Percentiles rank a stretch among this genome's conserved stretches.
Conservation (phyloP, 2,888 invertebrate genomes). For the Calliopum simillimum region DNA sequence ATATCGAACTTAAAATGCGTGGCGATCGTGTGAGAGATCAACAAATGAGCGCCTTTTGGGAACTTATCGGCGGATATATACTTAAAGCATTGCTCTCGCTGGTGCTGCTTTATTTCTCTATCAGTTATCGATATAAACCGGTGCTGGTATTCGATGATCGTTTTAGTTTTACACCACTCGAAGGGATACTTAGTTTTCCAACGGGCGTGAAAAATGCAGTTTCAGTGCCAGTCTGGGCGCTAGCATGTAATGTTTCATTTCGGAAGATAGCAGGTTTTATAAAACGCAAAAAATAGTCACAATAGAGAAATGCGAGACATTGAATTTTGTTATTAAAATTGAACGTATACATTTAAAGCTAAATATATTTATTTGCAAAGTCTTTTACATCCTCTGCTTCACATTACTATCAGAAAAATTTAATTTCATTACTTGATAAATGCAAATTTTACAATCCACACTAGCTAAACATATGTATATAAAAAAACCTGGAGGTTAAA, state of each 20-base stretch:
- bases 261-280: constrained; percentile 55
- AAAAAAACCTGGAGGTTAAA: too few relatives aligned
- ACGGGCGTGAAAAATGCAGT: constrained; percentile 68
- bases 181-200: constrained; percentile 69
- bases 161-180: constrained; percentile 68
- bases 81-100: constrained; percentile 63
- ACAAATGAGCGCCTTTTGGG: constrained; percentile 53
- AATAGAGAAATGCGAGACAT: constrained; percentile 23
- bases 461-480: too few relatives aligned
- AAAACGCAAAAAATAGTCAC: constrained; percentile 47
- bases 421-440: too few relatives aligned
- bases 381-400: too few relatives aligned
- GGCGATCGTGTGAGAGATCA: constrained; percentile 44
- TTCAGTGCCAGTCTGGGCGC: constrained; percentile 70
- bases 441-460: too few relatives aligned
- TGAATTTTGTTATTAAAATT: too few relatives aligned
- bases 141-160: constrained; percentile 67
- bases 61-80: constrained; percentile 61
- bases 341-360: too few relatives aligned
- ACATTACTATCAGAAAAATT: too few relatives aligned
- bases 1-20: constrained; percentile 48
- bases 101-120: constrained; percentile 62
- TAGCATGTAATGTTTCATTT: constrained; percentile 68
- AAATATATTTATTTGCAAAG: too few relatives aligned
- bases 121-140: constrained; percentile 67